A percentile compares a stretch with the other conserved stretches of the same genome.
Conservation (phyloP, 2,797 vertebrate genomes). For the Columba guinea region DNA sequence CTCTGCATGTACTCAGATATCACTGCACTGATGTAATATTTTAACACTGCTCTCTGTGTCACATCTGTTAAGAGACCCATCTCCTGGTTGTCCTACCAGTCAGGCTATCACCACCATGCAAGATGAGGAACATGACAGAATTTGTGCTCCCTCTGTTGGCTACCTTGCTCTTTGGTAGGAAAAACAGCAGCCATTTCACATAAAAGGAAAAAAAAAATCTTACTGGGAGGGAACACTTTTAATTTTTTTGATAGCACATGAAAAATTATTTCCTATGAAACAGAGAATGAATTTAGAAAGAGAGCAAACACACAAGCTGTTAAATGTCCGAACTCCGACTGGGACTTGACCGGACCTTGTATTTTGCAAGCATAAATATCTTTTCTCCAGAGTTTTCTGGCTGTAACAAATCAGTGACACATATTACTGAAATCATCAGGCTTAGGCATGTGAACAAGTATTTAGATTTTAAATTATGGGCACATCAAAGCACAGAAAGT, state of each 20-base stretch:
- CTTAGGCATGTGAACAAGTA: background rate
- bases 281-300: background rate
- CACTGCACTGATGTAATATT: background rate
- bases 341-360: background rate
- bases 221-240: background rate
- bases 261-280: background rate
- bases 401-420: background rate
- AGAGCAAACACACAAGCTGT: background rate
- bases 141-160: slow-evolving; percentile 45
- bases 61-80: background rate
- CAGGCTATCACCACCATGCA: background rate
- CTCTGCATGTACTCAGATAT: background rate
- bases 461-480: background rate
- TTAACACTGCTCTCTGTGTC: background rate
- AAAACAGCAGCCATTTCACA: background rate
- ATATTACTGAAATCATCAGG: background rate
- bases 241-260: background rate
- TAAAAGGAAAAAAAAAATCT: background rate
- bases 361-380: background rate
- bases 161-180: background rate
- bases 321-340: background rate
- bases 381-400: background rate
- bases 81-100: background rate
- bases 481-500: background rate
- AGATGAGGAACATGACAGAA: background rate